Evolutionary conservation across 2,113 vertebrate species (phyloP), one percentile per base, ranked within the genome.

Genomic region (Gymnorhina tibicen): DNA sequence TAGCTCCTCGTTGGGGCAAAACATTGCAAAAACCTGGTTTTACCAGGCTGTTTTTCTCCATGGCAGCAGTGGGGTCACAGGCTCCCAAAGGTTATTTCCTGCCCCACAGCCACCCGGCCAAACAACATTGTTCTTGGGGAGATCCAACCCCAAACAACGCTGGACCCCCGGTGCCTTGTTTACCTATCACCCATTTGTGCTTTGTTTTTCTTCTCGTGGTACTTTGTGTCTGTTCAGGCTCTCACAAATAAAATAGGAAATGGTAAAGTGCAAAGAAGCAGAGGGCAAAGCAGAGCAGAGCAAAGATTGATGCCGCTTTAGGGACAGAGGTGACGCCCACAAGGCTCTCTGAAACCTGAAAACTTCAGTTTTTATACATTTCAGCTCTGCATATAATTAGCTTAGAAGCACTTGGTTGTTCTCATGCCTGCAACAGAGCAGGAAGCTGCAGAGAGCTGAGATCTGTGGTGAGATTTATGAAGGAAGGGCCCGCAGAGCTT

Each of bases 81-180:
- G 72, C 68, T 69, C 87, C 72, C 74, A 56, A 60, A 58, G 90
- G 90, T 95, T 84, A 80, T 96, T 95, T 94, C 93, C 88, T 95
- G 92, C 83, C 47, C 2, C 80, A 6, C 44, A 50, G 73, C 37
- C 78, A 28, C 30, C 39, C 9, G 0, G 58, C 79, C 93, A 79
- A 93, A 89, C 89, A 80, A 15, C 91, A 91, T 90, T 93, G 93
- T 90, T 90, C 70, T 5, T n/a, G 67, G 66, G 90, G 41, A 96
- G 76, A n/a, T 53, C 90, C 83, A 78, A 3, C 79, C 84, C 95
- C 92, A 91, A 83, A 90, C 87, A 85, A 4, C 19, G 0, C 6
- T 30, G 21, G 77, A 49, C 59, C 91, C 87, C 85, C 13, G 11
- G 11, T 44, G 63, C 20, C 3, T 50, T 94, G 92, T 97, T 94